Conservation (phyloP, 2,888 invertebrate species). For the Drosophila prolongata region DNA sequence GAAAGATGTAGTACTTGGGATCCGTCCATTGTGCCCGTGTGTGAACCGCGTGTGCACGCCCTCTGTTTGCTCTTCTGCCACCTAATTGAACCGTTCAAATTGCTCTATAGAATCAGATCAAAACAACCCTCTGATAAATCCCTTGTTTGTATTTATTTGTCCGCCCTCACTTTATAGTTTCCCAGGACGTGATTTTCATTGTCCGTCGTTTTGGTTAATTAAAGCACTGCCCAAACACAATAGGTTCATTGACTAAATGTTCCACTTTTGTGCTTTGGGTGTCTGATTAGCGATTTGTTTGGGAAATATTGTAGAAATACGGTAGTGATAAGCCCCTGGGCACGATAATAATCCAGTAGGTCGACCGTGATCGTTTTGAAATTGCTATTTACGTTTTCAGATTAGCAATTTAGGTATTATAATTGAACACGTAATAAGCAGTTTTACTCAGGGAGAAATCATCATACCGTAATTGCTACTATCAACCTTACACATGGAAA, state of each 20-base stretch:
- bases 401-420: conserved; percentile 6
- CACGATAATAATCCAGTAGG: neutral
- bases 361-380: conserved; percentile 15
- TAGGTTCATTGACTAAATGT: conserved; percentile 11
- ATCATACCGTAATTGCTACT: neutral
- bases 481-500: neutral
- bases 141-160: conserved; percentile 1
- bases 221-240: conserved; percentile 10
- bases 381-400: conserved; percentile 5
- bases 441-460: neutral
- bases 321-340: conserved; percentile 9
- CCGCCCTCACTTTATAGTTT: conserved; percentile 10
- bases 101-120: conserved; percentile 39
- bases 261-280: conserved; percentile 4
- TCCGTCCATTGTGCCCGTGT: conserved; percentile 23
- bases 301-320: no score
- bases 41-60: conserved; percentile 22
- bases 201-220: conserved; percentile 24
- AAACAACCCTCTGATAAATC: conserved; percentile 30
- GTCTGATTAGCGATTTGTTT: conserved; percentile 16
- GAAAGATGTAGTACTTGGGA: conserved; percentile 21
- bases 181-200: conserved; percentile 25
- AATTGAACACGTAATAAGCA: neutral
- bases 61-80: conserved; percentile 58
- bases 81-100: conserved; percentile 62